Conservation (phyloP, 2,797 vertebrate species). For the Stomatorhinus walkeri region DNA sequence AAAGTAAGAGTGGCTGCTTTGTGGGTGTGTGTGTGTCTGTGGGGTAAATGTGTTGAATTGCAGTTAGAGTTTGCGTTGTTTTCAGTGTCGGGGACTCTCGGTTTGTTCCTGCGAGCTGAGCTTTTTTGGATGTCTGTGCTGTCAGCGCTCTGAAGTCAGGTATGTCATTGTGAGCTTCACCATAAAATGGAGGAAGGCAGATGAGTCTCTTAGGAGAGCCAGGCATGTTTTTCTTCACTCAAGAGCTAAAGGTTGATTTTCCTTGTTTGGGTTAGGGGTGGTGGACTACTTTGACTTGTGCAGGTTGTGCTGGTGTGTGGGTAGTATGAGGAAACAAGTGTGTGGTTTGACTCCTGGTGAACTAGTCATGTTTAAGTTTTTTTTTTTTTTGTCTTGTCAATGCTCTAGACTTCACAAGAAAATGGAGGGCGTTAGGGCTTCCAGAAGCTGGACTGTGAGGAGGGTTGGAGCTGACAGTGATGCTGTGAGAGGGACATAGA, state of each 20-base stretch:
- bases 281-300: conserved; percentile 24
- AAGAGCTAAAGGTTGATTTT: conserved; percentile 63
- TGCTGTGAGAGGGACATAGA: conserved; percentile 39
- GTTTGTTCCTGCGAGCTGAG: conserved; percentile 28
- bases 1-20: conserved; percentile 34
- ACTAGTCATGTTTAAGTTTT: conserved; percentile 43
- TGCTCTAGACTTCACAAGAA: conserved; percentile 25
- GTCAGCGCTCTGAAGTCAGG: conserved; percentile 75
- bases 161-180: conserved; percentile 83
- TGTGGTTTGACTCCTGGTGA: conserved; percentile 30
- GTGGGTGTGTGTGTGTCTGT: conserved; percentile 45
- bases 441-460: conserved; percentile 26
- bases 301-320: conserved; percentile 35
- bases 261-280: conserved; percentile 38
- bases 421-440: conserved; percentile 26
- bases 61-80: conserved; percentile 30
- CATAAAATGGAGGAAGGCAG: conserved; percentile 98
- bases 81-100: conserved; percentile 19
- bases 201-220: conserved; percentile 67
- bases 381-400: conserved; percentile 20
- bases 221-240: conserved; percentile 50
- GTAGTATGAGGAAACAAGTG: conserved; percentile 30
- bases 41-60: conserved; percentile 28
- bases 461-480: conserved; percentile 26
- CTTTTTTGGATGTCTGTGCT: conserved; percentile 47